phyloP scores from a whole-genome alignment of 2,797 vertebrate species.

The Telmatherina bonti region DNA sequence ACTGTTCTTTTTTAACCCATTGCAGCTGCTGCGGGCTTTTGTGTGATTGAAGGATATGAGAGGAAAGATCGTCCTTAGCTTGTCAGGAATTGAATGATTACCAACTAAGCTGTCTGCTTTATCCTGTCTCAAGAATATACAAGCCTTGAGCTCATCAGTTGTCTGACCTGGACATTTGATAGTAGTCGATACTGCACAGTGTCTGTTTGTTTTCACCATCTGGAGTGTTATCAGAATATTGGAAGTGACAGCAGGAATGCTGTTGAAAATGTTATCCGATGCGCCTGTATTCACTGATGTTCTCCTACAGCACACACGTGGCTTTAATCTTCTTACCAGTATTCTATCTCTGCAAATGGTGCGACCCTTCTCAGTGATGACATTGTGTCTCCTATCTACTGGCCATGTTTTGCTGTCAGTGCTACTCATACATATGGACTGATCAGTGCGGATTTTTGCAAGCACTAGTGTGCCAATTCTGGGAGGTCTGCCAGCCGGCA shows the following conservation, averaged over 20 bases:
- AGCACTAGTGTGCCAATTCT: slow-evolving; percentile 74
- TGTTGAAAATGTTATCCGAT: slow-evolving; percentile 57
- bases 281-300: slow-evolving; percentile 31
- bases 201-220: slow-evolving; percentile 60
- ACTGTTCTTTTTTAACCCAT: slow-evolving; percentile 1
- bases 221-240: slow-evolving; percentile 67
- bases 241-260: slow-evolving; percentile 61
- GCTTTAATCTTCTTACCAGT: slow-evolving; percentile 38
- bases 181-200: slow-evolving; percentile 38
- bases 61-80: background rate
- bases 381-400: slow-evolving; percentile 59
- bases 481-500: slow-evolving; percentile 79
- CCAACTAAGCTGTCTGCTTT: slow-evolving; percentile 3
- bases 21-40: slow-evolving; percentile 2
- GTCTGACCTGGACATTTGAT: slow-evolving; percentile 61
- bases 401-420: slow-evolving; percentile 71
- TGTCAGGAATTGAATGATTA: slow-evolving; percentile 28
- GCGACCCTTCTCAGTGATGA: slow-evolving; percentile 53
- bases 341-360: slow-evolving; percentile 33
- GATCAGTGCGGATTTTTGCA: slow-evolving; percentile 71
- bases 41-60: background rate
- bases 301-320: slow-evolving; percentile 30
- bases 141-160: slow-evolving; percentile 46
- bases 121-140: slow-evolving; percentile 25
- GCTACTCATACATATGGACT: slow-evolving; percentile 72